Evolutionary conservation across 2,888 invertebrate species (phyloP).

Genomic region (Brenthis ino): DNA sequence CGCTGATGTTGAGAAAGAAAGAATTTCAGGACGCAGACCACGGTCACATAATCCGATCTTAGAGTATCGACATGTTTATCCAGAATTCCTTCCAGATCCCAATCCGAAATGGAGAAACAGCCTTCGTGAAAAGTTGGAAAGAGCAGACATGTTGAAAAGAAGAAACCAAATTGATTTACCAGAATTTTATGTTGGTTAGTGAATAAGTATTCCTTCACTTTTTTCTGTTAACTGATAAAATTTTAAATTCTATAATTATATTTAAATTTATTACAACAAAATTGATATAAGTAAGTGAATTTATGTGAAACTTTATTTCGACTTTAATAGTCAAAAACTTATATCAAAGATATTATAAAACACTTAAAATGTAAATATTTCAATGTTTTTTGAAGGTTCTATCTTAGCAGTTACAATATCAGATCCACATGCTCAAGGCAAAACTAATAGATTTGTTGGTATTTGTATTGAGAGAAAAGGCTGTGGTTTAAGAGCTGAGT

Average conservation of each 20-base stretch:
- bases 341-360: no score
- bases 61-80: conserved; percentile 88
- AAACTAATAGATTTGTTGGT: conserved; percentile 92
- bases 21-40: conserved; percentile 46
- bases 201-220: no score
- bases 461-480: conserved; percentile 95
- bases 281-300: no score
- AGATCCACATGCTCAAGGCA: conserved; percentile 92
- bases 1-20: conserved; percentile 44
- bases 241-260: no score
- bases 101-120: conserved; percentile 89
- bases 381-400: conserved; percentile 84
- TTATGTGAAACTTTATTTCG: no score
- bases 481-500: conserved; percentile 91
- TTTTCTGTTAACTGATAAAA: no score
- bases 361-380: background rate
- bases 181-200: conserved; percentile 97
- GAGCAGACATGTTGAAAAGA: conserved; percentile 95
- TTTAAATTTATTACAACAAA: no score
- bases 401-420: conserved; percentile 93
- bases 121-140: conserved; percentile 93
- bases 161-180: conserved; percentile 93
- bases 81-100: conserved; percentile 96
- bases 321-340: no score
- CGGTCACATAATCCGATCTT: conserved; percentile 61